Conservation (phyloP, 2,797 vertebrate species). For the Tokudaia muenninki region DNA sequence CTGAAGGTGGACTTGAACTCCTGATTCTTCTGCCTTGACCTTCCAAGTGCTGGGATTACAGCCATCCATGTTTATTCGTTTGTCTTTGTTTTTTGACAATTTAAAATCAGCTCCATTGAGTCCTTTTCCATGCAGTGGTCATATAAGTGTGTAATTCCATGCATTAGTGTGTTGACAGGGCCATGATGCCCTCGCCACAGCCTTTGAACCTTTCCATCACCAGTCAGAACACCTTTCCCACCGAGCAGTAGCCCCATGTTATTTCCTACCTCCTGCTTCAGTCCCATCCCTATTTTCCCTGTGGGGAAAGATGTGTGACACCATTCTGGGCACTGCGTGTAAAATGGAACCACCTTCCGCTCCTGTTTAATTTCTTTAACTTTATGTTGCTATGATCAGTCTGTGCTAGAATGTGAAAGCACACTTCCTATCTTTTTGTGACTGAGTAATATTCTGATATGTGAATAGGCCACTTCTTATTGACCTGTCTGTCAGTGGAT, state of each 20-base stretch:
- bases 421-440: not conserved
- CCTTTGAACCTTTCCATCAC: not conserved
- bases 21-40: too few species aligned
- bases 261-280: not conserved
- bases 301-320: not conserved
- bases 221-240: not conserved
- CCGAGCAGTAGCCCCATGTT: not conserved
- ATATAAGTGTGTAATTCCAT: not conserved
- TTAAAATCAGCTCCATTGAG: not conserved
- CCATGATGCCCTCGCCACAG: not conserved
- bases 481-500: rapidly evolving
- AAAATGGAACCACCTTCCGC: rapidly evolving
- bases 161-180: not conserved
- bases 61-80: not conserved
- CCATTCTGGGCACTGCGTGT: not conserved
- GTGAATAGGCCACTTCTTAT: not conserved
- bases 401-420: rapidly evolving
- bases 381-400: not conserved
- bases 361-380: not conserved
- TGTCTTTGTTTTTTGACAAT: not conserved
- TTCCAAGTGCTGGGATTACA: not conserved
- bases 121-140: not conserved
- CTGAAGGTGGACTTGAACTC: not conserved
- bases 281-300: not conserved
- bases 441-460: not conserved